Percentiles rank a stretch among this genome's conserved stretches.
Conservation (phyloP, 1,140 invertebrate species). For the Pomacea maculata region DNA sequence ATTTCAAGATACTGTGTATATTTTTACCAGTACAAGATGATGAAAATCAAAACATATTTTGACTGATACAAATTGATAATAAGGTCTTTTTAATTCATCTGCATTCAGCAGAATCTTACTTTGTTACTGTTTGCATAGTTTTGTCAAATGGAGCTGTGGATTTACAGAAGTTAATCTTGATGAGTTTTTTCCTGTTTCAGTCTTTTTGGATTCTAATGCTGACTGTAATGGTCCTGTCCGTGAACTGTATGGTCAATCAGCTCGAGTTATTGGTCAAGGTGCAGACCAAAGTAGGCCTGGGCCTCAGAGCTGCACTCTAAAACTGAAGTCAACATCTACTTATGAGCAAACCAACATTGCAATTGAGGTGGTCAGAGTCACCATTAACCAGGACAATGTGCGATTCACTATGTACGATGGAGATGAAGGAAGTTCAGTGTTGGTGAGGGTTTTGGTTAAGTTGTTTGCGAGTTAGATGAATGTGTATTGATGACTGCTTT, state of each 20-base stretch:
- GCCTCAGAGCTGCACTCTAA: conserved; percentile 24
- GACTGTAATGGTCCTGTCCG: conserved; percentile 37
- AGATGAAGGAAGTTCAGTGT: conserved; percentile 4
- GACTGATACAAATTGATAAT: background rate
- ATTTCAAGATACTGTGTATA: too few relatives aligned
- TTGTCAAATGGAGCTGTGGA: background rate
- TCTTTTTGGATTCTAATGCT: conserved; percentile 37
- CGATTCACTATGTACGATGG: conserved; percentile 41
- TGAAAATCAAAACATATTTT: background rate
- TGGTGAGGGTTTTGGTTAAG: conserved; percentile 23
- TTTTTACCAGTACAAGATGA: background rate
- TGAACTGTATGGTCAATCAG: conserved; percentile 26
- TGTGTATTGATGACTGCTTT: background rate
- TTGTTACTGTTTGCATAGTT: background rate
- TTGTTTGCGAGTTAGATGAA: background rate
- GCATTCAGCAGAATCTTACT: background rate
- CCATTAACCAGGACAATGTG: conserved; percentile 32
- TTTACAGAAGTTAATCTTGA: background rate
- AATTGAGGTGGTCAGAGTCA: conserved; percentile 27
- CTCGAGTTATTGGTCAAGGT: conserved; percentile 22
- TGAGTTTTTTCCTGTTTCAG: conserved; percentile 23
- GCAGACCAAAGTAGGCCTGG: conserved; percentile 6
- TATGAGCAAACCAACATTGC: conserved; percentile 24
- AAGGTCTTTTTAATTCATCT: background rate
- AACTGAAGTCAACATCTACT: conserved; percentile 21